Evolutionary conservation across 1,140 invertebrate genomes (phyloP).

Genomic region (Berghia stephanieae): DNA sequence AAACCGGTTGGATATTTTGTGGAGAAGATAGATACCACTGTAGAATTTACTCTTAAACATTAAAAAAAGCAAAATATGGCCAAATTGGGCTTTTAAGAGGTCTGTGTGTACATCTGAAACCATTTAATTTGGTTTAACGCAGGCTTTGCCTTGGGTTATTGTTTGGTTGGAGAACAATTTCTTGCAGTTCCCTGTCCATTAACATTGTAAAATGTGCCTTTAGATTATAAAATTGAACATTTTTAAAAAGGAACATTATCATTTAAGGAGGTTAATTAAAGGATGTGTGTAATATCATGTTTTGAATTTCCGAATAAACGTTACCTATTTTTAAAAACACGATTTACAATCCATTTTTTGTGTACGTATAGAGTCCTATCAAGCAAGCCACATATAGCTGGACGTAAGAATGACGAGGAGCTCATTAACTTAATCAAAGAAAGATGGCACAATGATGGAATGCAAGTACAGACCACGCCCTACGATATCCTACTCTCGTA

Average conservation of each 20-base stretch:
- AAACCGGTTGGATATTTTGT: constrained; percentile 10
- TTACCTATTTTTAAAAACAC: not conserved
- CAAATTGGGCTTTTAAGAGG: not conserved
- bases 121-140: too few species aligned
- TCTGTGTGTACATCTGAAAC: not conserved
- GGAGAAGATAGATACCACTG: constrained; percentile 9
- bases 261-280: not conserved
- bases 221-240: not conserved
- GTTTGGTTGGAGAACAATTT: constrained; percentile 17
- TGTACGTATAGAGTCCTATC: constrained; percentile 48
- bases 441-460: constrained; percentile 48
- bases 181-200: not conserved
- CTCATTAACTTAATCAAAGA: constrained; percentile 48
- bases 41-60: not conserved
- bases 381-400: constrained; percentile 56
- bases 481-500: constrained; percentile 62
- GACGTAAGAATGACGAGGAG: constrained; percentile 45
- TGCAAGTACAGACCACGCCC: constrained; percentile 52
- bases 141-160: too few species aligned
- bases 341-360: too few species aligned
- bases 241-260: not conserved
- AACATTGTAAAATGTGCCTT: not conserved
- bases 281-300: not conserved
- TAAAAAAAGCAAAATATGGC: not conserved
- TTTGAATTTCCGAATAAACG: not conserved